Evolutionary conservation across 1,140 invertebrate genomes (phyloP), one percentile per base, ranked within the genome.

Genomic region (Camponotus floridanus): DNA sequence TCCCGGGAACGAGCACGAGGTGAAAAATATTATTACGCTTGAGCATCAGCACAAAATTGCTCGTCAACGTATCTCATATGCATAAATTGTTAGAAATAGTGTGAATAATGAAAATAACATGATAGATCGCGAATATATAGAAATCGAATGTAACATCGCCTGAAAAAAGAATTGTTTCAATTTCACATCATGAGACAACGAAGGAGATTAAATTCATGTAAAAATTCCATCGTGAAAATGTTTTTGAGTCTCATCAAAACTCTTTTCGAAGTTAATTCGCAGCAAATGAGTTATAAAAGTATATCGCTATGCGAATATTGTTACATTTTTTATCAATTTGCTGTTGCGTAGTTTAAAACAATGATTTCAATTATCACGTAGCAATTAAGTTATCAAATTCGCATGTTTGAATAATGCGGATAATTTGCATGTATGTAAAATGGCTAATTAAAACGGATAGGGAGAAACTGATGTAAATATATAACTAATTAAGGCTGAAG

Each of bases 11-110:
- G 42, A 86, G 42, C 57, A 71, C 67, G 67, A 62, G 65, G 48
- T 86, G 57, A 86, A 86, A 86, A 86, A 86, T 80, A 86, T 86
- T 81, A 83, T 86, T 81, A 86, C 76, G 45, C 64, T 86, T 61
- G 78, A 80, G 21, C 45, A 33, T 81, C 59, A 68, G 61, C 18
- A 26, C 31, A 67, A 78, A 85, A 68, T 42, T 42, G 39, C 55
- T 81, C 33, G 76, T 79, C 79, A 48, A 11, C 39, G n/a, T 61
- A 83, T 83, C 55, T 83, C 79, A 83, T 83, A 73, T 74, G 39
- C 39, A 83, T 74, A 83, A 81, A 83, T 73, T 81, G 79, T 45
- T 81, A 15, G 18, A 7, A 57, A 39, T 33, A 42, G 21, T 42
- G 9, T 21, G 26, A 26, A 26, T 26, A 26, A 26, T 26, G 26